A percentile compares a stretch with the other conserved stretches of the same genome.
Evolutionary conservation across 2,113 vertebrate genomes (phyloP).

Genomic region (Sisor rabdophorus): DNA sequence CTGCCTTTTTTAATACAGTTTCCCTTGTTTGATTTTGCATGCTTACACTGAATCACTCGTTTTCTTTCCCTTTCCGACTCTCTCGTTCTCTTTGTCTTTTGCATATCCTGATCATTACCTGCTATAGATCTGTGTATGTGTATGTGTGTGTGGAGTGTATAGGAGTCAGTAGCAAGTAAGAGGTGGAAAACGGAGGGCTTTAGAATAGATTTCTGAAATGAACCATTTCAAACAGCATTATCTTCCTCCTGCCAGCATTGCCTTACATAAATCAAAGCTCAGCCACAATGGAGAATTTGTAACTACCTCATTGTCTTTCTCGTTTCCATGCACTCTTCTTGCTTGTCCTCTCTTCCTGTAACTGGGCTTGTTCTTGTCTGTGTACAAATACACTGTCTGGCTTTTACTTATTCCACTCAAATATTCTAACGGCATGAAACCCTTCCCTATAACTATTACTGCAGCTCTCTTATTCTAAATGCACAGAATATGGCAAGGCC

Average conservation of each 20-base stretch:
- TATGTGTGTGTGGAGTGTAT: slow-evolving; percentile 51
- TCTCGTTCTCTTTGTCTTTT: background rate
- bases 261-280: slow-evolving; percentile 84
- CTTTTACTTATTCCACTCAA: background rate
- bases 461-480: background rate
- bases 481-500: background rate
- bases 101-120: slow-evolving; percentile 21
- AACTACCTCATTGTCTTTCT: slow-evolving; percentile 58
- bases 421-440: slow-evolving; percentile 1
- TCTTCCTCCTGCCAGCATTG: slow-evolving; percentile 79
- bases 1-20: slow-evolving; percentile 67
- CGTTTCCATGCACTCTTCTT: slow-evolving; percentile 14
- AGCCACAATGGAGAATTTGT: slow-evolving; percentile 70
- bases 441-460: slow-evolving; percentile 1
- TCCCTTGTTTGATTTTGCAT: slow-evolving; percentile 65
- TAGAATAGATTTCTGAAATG: slow-evolving; percentile 85
- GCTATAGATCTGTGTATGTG: slow-evolving; percentile 7
- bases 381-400: slow-evolving; percentile 14
- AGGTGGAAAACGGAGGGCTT: slow-evolving; percentile 68
- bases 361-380: slow-evolving; percentile 20
- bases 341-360: slow-evolving; percentile 21
- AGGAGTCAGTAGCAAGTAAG: slow-evolving; percentile 77
- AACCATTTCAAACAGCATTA: slow-evolving; percentile 87
- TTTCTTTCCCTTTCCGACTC: background rate
- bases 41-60: slow-evolving; percentile 41